Evolutionary conservation across 2,797 vertebrate species (phyloP), one percentile per base, ranked within the genome.

Genomic region (Sebastes steindachneri): DNA sequence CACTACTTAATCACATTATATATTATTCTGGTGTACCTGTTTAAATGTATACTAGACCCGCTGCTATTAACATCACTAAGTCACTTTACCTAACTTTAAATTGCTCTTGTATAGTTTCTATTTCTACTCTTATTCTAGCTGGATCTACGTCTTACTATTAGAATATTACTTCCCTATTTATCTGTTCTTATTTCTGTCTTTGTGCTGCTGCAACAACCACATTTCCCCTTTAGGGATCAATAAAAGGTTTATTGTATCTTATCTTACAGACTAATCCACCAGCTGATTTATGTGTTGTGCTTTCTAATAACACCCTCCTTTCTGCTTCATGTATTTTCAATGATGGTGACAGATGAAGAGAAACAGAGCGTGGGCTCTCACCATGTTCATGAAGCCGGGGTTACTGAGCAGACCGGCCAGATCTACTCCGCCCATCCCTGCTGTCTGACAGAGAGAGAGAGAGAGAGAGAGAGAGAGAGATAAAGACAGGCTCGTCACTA

Each of bases 371-470:
- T 37, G 31, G 31, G 65, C 19, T 63, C 80, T 96, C 85, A 98
- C 98, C 98, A 99, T 99, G 82, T 96, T 99, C 97, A 99, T 98
- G 94, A 99, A 99, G 79, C 98, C 94, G 0, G 98, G 98, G 93
- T 99, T 99, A 93, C 97, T 98, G 57, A 99, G 96, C 79, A 99
- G 88, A 25, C 98, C 97, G 0, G 98, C 97, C 53, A 99, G 88
- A 75, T 99, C 98, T 0, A 99, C 96, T 7, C 98, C 96, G 1
- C 98, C 97, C 5, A 97, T 92, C 2, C 96, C 96, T 0, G 96
- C 96, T 1, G 97, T 97, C 98, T 99, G 94, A 12, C 35, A 68
- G 7, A 66, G 35, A 71, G 4, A 66, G 14, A 29, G 28, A 29
- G 28, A 75, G 29, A 31, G 29, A 8, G 15, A 73, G 19, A 65